Evolutionary conservation across 2,113 vertebrate species (phyloP).

Genomic region (Nesogale talazaci): DNA sequence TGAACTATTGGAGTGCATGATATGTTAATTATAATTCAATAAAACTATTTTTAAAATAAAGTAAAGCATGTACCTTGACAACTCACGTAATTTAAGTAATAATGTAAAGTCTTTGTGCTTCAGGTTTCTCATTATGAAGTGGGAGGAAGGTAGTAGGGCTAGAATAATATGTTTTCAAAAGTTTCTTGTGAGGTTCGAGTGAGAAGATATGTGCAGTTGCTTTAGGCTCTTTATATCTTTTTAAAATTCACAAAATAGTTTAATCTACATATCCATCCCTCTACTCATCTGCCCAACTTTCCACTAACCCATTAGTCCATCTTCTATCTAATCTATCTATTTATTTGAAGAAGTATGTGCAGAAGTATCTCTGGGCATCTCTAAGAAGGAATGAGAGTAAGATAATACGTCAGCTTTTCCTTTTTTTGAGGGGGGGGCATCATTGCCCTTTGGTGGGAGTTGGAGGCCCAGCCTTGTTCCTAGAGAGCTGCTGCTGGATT

Average conservation of each 20-base stretch:
- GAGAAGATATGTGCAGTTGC: neutral
- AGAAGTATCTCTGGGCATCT: neutral
- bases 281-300: neutral
- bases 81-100: neutral
- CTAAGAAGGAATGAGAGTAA: neutral
- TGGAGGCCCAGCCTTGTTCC: too few relatives aligned
- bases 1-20: too few relatives aligned
- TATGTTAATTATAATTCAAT: too few relatives aligned
- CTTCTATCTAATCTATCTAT: neutral
- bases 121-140: neutral
- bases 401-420: neutral
- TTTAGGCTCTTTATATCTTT: neutral
- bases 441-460: too few relatives aligned
- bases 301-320: neutral
- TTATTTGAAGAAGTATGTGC: neutral
- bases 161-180: neutral
- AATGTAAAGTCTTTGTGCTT: neutral
- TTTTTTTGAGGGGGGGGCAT: too few relatives aligned
- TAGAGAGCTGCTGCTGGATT: too few relatives aligned
- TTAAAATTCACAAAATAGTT: neutral
- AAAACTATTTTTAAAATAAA: too few relatives aligned
- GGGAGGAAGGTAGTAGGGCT: neutral
- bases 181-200: conserved; percentile 6
- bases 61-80: too few relatives aligned
- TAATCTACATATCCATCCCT: neutral